phyloP scores from a whole-genome alignment of 2,797 vertebrate genomes.

The Gambelia wislizenii region DNA sequence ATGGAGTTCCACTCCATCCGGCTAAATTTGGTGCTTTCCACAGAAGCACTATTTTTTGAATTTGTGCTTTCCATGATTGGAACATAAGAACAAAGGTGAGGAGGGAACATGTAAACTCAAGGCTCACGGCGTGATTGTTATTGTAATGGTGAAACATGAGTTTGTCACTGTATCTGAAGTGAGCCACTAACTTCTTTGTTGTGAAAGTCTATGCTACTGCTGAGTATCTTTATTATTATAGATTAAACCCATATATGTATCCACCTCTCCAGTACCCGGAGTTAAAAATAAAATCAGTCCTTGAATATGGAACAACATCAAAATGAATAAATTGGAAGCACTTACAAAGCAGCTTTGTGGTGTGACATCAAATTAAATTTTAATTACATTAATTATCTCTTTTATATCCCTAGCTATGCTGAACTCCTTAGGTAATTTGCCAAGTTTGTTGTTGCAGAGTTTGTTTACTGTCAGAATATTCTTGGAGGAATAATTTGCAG shows the following conservation, averaged over 20 bases:
- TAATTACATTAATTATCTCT: conserved; percentile 32
- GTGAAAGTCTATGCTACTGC: background rate
- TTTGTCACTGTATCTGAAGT: background rate
- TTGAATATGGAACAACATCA: background rate
- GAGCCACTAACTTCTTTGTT: background rate
- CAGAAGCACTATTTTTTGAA: too few species aligned
- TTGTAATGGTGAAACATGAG: background rate
- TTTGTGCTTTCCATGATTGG: too few species aligned
- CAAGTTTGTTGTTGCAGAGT: conserved; percentile 26
- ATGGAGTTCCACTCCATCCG: too few species aligned
- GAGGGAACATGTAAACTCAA: background rate
- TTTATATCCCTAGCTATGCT: conserved; percentile 33
- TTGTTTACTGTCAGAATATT: conserved; percentile 37
- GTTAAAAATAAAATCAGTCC: conserved; percentile 25
- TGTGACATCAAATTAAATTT: conserved; percentile 39
- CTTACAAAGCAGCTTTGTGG: conserved; percentile 30
- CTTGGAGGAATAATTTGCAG: conserved; percentile 40
- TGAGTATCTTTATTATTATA: background rate
- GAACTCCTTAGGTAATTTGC: conserved; percentile 35
- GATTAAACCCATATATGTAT: background rate
- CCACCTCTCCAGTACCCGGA: background rate
- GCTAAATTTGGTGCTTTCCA: too few species aligned
- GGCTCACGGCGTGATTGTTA: too few species aligned
- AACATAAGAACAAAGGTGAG: too few species aligned
- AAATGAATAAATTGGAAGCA: conserved; percentile 32